Conservation (phyloP, 2,797 vertebrate genomes). For the Typhlichthys eigenmanni region DNA sequence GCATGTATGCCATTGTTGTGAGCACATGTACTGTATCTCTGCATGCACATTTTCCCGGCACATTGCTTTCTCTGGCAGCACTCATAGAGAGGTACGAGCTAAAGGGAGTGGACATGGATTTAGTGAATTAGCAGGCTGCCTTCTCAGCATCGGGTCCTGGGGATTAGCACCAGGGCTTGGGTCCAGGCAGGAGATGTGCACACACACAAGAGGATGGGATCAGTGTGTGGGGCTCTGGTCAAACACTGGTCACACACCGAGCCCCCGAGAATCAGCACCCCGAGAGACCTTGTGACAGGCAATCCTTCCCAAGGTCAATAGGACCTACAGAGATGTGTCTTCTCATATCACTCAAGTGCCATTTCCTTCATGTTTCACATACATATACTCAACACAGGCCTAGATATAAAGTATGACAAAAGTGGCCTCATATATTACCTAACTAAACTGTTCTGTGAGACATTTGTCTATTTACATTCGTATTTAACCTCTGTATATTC, state of each 20-base stretch:
- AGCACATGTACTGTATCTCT: slow-evolving; percentile 19
- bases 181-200: slow-evolving; percentile 64
- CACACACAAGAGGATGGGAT: slow-evolving; percentile 51
- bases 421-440: too few species aligned
- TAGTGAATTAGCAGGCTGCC: slow-evolving; percentile 73
- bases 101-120: slow-evolving; percentile 65
- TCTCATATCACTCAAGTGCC: neutral
- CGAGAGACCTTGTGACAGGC: slow-evolving; percentile 28
- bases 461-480: too few species aligned
- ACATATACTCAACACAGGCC: too few species aligned
- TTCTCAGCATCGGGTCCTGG: slow-evolving; percentile 69
- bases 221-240: slow-evolving; percentile 39
- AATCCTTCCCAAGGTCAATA: slow-evolving; percentile 47
- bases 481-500: too few species aligned
- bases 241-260: slow-evolving; percentile 32
- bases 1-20: slow-evolving; percentile 5
- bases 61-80: slow-evolving; percentile 52
- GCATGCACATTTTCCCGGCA: neutral
- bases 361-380: neutral
- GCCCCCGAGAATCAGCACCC: slow-evolving; percentile 11
- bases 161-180: slow-evolving; percentile 64
- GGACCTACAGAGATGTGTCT: neutral
- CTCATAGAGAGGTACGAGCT: slow-evolving; percentile 61
- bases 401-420: too few species aligned
- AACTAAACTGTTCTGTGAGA: too few species aligned